Evolutionary conservation across 2,888 invertebrate genomes (phyloP).

Genomic region (Ophonus ardosiacus): DNA sequence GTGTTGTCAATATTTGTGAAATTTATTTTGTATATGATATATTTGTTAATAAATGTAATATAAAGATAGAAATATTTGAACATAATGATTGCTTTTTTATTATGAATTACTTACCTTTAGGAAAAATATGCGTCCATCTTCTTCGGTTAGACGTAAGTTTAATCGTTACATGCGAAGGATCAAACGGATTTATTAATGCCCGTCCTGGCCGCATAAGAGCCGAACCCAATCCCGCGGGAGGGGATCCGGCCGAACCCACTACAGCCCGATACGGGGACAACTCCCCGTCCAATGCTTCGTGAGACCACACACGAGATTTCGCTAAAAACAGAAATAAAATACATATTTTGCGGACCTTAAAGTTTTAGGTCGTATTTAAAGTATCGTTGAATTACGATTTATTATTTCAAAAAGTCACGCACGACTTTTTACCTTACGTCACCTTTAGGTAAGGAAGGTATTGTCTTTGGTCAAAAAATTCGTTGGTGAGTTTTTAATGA

Average conservation of each 20-base stretch:
- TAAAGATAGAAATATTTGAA: no score
- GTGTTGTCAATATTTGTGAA: no score
- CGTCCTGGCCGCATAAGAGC: slow-evolving; percentile 82
- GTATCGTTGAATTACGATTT: no score
- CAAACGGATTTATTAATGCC: slow-evolving; percentile 97
- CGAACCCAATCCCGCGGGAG: slow-evolving; percentile 71
- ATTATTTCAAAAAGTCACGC: no score
- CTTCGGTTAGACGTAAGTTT: slow-evolving; percentile 96
- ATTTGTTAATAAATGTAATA: no score
- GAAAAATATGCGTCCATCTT: slow-evolving; percentile 99
- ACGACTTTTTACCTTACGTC: no score
- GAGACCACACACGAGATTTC: slow-evolving; percentile 68
- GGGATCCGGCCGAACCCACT: slow-evolving; percentile 79
- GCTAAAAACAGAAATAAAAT: background rate
- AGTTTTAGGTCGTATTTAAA: no score
- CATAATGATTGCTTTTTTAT: no score
- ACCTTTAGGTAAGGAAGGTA: no score
- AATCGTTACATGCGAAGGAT: slow-evolving; percentile 97
- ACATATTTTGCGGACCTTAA: background rate
- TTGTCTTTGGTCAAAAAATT: no score
- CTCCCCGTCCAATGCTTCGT: slow-evolving; percentile 75
- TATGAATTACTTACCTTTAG: slow-evolving; percentile 83
- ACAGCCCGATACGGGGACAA: slow-evolving; percentile 78
- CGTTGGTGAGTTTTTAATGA: no score
- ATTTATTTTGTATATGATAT: no score